These are phyloP conservation scores for Laothoe populi DNA, from an alignment of 2,888 invertebrate genomes.

Conservation along the genomic window DNA sequence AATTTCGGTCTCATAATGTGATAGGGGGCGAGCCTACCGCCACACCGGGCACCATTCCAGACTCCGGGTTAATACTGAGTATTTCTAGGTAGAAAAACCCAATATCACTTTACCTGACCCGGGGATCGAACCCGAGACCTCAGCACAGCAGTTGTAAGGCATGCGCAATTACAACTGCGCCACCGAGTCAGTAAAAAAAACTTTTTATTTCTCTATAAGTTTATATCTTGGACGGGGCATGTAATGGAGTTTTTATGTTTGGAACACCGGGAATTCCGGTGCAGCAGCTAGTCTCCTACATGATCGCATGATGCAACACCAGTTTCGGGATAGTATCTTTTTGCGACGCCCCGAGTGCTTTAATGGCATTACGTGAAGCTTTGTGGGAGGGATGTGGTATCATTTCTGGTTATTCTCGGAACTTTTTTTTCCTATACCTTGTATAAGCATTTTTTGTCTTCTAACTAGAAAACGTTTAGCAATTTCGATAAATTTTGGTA, in stretches of 20 bases:
- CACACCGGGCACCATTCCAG: no score
- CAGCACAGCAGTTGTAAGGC: no score
- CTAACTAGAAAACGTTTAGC: background rate
- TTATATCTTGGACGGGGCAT: background rate
- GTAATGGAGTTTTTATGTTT: slow-evolving; percentile 38
- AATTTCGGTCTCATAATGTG: no score
- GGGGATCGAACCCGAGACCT: no score
- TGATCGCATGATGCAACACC: slow-evolving; percentile 34
- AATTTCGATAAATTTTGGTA: background rate
- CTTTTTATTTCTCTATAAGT: no score
- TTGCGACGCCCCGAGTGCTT: slow-evolving; percentile 36
- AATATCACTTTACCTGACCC: no score
- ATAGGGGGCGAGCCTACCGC: no score
- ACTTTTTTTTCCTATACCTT: slow-evolving; percentile 1
- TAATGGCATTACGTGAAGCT: slow-evolving; percentile 24
- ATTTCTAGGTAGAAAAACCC: no score
- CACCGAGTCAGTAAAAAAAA: no score
- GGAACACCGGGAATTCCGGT: slow-evolving; percentile 56
- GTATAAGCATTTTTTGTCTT: background rate
- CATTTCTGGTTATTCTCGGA: background rate
- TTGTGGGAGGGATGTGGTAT: background rate
- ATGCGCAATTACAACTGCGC: no score
- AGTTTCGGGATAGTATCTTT: slow-evolving; percentile 50
- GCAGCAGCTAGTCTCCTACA: slow-evolving; percentile 40
- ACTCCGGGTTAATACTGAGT: no score